Base-by-base conservation (phyloP, 2,797 vertebrate genomes). In the Zalophus californianus region DNA sequence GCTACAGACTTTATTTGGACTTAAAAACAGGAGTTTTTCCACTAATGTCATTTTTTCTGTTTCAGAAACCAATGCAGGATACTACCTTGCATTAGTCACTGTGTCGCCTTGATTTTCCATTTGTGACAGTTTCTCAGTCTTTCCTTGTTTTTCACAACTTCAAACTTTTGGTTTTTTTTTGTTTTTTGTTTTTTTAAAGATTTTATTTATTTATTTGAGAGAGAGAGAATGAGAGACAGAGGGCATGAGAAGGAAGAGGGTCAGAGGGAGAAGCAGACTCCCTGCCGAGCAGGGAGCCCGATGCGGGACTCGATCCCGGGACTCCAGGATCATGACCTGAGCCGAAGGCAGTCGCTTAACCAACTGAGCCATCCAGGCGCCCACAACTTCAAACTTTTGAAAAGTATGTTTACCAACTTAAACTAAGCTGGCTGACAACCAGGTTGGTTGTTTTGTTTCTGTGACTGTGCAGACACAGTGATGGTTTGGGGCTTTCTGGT, bases 391-490 rank as follows among this genome's bases (percentile, higher is more conserved):
- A 4, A 91, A 62, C 35, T 73, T 66, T 79, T 48, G 38, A 82
- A 25, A 56, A 41, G 41, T 64, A 15, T 27, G 16, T 78, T 78
- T 64, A 68, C 15, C n/a, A 68, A 68, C 23, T 56, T 77, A 85
- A 72, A 23, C 0, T 0, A 86, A 91, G 41, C n/a, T n/a, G 62
- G n/a, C 82, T 72, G n/a, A 86, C 16, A 72, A 16, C 11, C 7
- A 60, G 27, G 12, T 32, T 68, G 62, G 48, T 29, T 25, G 29
- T 78, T 92, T 91, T 91, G 64, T 56, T 78, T 78, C 66, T 91
- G 66, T 18, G 48, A 90, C 75, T 1, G 12, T 66, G 38, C 13
- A 68, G 85, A 62, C 3, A 15, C 27, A 44, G 20, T 0, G 15
- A 64, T 3, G 2, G 62, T 79, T 75, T 54, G 10, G 35, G 29